Evolutionary conservation across 1,140 invertebrate species (phyloP).

Genomic region (Neelides sp.): DNA sequence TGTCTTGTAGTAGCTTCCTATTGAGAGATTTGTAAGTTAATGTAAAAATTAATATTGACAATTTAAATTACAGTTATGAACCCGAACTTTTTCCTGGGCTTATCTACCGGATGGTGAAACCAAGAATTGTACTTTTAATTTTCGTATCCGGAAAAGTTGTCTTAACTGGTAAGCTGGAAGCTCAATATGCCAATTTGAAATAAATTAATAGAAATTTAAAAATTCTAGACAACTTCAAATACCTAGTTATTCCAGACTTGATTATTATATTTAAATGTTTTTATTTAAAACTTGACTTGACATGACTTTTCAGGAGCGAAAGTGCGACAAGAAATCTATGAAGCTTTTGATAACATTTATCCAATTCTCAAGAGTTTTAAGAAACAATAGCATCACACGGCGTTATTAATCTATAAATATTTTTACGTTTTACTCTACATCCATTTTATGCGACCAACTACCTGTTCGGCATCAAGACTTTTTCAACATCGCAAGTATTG

Average conservation of each 20-base stretch:
- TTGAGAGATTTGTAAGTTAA: slow-evolving; percentile 9
- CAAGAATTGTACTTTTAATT: slow-evolving; percentile 95
- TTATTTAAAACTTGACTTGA: slow-evolving; percentile 9
- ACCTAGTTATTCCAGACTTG: not conserved
- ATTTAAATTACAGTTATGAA: slow-evolving; percentile 51
- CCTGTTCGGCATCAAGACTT: too few relatives aligned
- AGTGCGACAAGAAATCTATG: slow-evolving; percentile 94
- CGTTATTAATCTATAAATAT: not conserved
- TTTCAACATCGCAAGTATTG: too few relatives aligned
- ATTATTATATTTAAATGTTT: slow-evolving; percentile 17
- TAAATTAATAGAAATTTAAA: slow-evolving; percentile 1
- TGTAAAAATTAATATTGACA: not conserved
- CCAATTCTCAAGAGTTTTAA: slow-evolving; percentile 98
- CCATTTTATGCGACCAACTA: too few relatives aligned
- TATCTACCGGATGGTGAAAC: slow-evolving; percentile 99
- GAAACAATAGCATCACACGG: slow-evolving; percentile 53
- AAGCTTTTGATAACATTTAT: slow-evolving; percentile 99
- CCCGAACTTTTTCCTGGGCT: slow-evolving; percentile 93
- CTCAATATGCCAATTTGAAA: too few relatives aligned
- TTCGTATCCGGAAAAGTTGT: slow-evolving; percentile 99
- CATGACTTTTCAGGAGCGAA: slow-evolving; percentile 71
- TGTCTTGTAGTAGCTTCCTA: slow-evolving; percentile 6
- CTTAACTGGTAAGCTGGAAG: slow-evolving; percentile 57
- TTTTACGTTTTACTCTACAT: too few relatives aligned
- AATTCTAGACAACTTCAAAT: slow-evolving; percentile 3